phyloP scores from a whole-genome alignment of 2,888 invertebrate genomes.

The Agonopterix subpropinquella region DNA sequence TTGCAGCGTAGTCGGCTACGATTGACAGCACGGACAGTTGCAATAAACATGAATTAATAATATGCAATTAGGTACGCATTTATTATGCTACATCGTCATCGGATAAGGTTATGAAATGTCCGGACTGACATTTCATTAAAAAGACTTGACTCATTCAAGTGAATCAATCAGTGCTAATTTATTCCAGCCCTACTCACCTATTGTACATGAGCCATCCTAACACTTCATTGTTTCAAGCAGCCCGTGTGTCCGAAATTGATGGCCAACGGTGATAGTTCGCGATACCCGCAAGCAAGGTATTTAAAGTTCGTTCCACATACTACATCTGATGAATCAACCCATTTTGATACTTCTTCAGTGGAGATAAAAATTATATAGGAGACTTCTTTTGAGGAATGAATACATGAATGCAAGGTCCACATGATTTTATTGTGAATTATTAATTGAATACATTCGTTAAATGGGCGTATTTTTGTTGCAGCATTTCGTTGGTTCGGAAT shows the following conservation, averaged over 20 bases:
- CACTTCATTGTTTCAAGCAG: slow-evolving; percentile 48
- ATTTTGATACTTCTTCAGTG: too few relatives aligned
- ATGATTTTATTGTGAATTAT: slow-evolving; percentile 16
- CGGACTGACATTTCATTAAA: too few relatives aligned
- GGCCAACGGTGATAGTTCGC: slow-evolving; percentile 32
- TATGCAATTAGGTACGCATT: neutral
- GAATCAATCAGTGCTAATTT: neutral
- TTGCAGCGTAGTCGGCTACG: too few relatives aligned
- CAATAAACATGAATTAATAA: slow-evolving; percentile 20
- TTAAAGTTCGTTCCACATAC: neutral
- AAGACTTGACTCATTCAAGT: too few relatives aligned
- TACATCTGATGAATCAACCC: too few relatives aligned
- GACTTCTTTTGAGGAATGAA: neutral
- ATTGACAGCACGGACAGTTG: too few relatives aligned
- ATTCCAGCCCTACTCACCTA: neutral
- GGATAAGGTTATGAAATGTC: too few relatives aligned
- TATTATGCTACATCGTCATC: too few relatives aligned
- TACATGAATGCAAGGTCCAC: slow-evolving; percentile 24
- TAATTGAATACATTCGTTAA: slow-evolving; percentile 18
- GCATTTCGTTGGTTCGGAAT: too few relatives aligned
- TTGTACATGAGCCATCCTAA: slow-evolving; percentile 26
- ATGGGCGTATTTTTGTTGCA: slow-evolving; percentile 1
- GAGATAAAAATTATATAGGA: too few relatives aligned
- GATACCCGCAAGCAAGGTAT: slow-evolving; percentile 10
- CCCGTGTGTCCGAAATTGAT: slow-evolving; percentile 43